Evolutionary conservation across 2,888 invertebrate genomes (phyloP).

Genomic region (Schrankia costaestrigalis): DNA sequence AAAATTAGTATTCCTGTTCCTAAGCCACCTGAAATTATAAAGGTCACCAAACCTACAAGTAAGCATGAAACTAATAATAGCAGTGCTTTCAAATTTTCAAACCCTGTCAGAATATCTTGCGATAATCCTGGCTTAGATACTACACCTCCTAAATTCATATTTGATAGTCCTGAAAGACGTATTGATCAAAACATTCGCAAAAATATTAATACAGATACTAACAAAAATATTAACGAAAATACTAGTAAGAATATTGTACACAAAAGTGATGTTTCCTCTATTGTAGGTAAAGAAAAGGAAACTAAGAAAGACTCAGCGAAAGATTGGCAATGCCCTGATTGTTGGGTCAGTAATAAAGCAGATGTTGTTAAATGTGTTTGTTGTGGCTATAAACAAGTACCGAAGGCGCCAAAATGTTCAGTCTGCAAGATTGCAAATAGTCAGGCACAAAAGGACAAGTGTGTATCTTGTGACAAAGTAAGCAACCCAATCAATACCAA

Average conservation of each 20-base stretch:
- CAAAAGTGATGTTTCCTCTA: constrained; percentile 23
- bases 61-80: constrained; percentile 31
- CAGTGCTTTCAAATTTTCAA: constrained; percentile 50
- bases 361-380: constrained; percentile 45
- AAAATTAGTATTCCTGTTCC: constrained; percentile 6
- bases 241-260: too few species aligned
- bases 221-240: too few species aligned
- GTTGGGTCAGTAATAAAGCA: constrained; percentile 46
- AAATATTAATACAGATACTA: too few species aligned
- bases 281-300: constrained; percentile 29
- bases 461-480: constrained; percentile 42
- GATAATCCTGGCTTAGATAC: constrained; percentile 23
- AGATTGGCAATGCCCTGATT: constrained; percentile 48
- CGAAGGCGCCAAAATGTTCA: constrained; percentile 32
- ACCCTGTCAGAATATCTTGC: constrained; percentile 44
- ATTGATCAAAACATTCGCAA: constrained; percentile 30
- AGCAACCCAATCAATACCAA: constrained; percentile 7
- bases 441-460: constrained; percentile 36
- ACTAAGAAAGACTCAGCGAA: constrained; percentile 15
- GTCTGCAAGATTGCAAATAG: constrained; percentile 40
- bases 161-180: constrained; percentile 48
- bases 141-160: constrained; percentile 40
- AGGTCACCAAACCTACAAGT: constrained; percentile 16
- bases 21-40: constrained; percentile 9
- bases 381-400: constrained; percentile 44